Base-by-base conservation (phyloP, 2,113 vertebrate species). In the Crypturellus undulatus region DNA sequence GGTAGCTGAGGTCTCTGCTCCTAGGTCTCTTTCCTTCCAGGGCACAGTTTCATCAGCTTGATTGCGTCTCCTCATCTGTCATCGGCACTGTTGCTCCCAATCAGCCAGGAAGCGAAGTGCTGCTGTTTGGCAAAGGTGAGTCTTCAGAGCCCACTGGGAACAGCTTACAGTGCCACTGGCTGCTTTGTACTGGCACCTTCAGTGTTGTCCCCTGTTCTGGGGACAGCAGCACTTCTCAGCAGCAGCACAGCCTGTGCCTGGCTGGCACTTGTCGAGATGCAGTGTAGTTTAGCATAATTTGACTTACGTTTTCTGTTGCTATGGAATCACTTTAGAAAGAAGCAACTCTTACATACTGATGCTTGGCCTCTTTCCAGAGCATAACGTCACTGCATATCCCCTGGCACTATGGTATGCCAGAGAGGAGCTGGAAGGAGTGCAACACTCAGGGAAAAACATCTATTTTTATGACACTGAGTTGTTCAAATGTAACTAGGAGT, bases 341-440 rank as follows among this genome's bases (percentile, higher is more conserved):
- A 88, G 79, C 3, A 49, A 69, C 59, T 70, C 67, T 63, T 70
- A 36, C 56, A 73, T 40, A 63, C 56, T 92, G 79, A 77, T 95
- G 77, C 77, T 94, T 93, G 88, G 85, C 85, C 25, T 75, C 60
- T 47, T 68, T 80, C 92, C 93, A 95, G 85, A 14, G 58, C 64
- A 38, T 83, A 78, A 51, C 64, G 78, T 90, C 88, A 36, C 40
- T 79, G 81, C 75, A 82, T 83, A 42, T 92, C 70, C 65, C 75
- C 73, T 92, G 84, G 78, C 78, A 17, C 79, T 43, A 14, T 10
- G 15, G 32, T 20, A 17, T 54, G 80, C 62, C 60, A 3, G 24
- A 52, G 63, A 69, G 81, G 54, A 95, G 84, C 92, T 94, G 90
- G 76, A 94, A 94, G 54, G 75, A 70, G 75, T 76, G 65, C 78